These are phyloP conservation scores for Chaetodon trifasciatus DNA, from an alignment of 2,797 vertebrate species.

Conservation along the genomic window DNA sequence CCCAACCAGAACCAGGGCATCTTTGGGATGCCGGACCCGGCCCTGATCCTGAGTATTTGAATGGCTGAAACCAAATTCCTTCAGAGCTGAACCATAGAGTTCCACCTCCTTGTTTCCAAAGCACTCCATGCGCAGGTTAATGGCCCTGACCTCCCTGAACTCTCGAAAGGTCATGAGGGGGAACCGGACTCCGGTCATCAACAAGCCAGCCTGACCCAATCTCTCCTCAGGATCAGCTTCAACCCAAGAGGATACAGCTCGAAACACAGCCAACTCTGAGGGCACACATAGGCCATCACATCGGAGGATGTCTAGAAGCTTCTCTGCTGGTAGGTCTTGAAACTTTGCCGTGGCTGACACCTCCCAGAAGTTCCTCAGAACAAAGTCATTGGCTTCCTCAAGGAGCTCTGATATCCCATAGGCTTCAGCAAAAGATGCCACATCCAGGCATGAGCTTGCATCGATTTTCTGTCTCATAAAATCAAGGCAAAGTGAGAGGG, in stretches of 20 bases:
- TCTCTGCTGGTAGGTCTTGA: conserved; percentile 84
- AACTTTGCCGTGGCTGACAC: conserved; percentile 87
- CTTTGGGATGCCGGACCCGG: conserved; percentile 86
- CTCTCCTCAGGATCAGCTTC: conserved; percentile 81
- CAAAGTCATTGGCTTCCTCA: conserved; percentile 85
- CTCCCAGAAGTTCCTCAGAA: conserved; percentile 88
- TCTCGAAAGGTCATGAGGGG: conserved; percentile 93
- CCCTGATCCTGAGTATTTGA: conserved; percentile 60
- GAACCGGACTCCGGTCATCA: conserved; percentile 90
- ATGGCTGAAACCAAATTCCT: conserved; percentile 79
- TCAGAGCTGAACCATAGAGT: conserved; percentile 78
- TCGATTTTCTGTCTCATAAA: conserved; percentile 86
- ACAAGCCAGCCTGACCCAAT: conserved; percentile 76
- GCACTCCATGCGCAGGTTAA: conserved; percentile 85
- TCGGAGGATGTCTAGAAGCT: conserved; percentile 85
- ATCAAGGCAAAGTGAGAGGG: conserved; percentile 86
- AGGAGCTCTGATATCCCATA: conserved; percentile 86
- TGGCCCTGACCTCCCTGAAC: conserved; percentile 88
- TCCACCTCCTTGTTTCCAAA: conserved; percentile 68
- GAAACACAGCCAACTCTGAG: conserved; percentile 89
- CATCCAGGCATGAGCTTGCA: conserved; percentile 85
- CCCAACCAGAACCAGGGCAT: conserved; percentile 88
- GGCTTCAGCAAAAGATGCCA: conserved; percentile 88
- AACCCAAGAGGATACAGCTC: conserved; percentile 89
- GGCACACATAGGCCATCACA: conserved; percentile 87